phyloP scores from a whole-genome alignment of 1,140 invertebrate genomes.

The Diorhabda sublineata region DNA sequence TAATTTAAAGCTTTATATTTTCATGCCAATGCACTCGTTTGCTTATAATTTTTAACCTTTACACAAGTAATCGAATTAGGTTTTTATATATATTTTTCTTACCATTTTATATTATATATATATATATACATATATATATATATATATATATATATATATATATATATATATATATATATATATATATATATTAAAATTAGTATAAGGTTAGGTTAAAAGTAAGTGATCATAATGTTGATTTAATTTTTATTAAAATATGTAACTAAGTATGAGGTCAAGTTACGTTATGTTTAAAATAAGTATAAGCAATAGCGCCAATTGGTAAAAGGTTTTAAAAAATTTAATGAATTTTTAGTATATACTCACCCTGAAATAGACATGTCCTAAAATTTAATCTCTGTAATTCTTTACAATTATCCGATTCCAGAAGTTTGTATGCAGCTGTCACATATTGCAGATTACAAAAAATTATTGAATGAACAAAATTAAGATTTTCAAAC shows the following conservation, averaged over 20 bases:
- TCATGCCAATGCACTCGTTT: too few species aligned
- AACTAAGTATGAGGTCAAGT: background rate
- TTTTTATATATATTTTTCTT: too few species aligned
- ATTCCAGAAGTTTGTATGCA: slow-evolving; percentile 24
- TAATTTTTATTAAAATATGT: background rate
- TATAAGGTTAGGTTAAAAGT: background rate
- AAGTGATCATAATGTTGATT: background rate
- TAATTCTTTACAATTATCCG: slow-evolving; percentile 22
- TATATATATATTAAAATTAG: background rate
- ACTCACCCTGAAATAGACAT: slow-evolving; percentile 13
- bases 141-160: too few species aligned
- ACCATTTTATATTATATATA: too few species aligned
- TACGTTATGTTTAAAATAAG: background rate
- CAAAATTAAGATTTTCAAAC: slow-evolving; percentile 26
- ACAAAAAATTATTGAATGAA: slow-evolving; percentile 19
- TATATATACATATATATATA: too few species aligned
- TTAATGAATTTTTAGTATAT: background rate
- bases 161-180: background rate
- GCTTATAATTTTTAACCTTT: too few species aligned
- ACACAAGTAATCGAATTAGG: too few species aligned
- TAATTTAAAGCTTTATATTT: too few species aligned
- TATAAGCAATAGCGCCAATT: background rate
- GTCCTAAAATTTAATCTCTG: slow-evolving; percentile 10
- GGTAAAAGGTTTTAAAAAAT: background rate
- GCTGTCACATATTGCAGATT: slow-evolving; percentile 24